Evolutionary conservation across 1,140 invertebrate species (phyloP).

Genomic region (Hypsibius dujardini): DNA sequence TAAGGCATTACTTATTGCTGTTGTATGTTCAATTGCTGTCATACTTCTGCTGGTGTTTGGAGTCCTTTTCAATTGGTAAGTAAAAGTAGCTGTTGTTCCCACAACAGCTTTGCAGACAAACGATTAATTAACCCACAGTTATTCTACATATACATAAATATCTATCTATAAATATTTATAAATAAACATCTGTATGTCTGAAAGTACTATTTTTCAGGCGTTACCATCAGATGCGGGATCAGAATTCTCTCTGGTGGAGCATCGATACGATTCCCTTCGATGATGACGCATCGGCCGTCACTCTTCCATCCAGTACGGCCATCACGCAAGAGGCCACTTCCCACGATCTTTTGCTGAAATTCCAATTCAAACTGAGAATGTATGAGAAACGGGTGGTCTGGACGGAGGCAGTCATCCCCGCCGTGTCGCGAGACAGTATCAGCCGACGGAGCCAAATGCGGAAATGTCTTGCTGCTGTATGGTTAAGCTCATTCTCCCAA

Average conservation of each 20-base stretch:
- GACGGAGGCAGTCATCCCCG: not conserved
- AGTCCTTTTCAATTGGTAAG: too few relatives aligned
- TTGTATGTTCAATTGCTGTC: too few relatives aligned
- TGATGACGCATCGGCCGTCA: not conserved
- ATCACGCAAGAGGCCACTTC: not conserved
- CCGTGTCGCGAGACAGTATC: not conserved
- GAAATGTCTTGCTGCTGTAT: not conserved
- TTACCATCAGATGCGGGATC: not conserved
- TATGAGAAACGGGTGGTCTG: not conserved
- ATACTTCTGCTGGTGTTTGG: too few relatives aligned
- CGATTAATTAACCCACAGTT: too few relatives aligned
- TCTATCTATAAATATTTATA: too few relatives aligned
- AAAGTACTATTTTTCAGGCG: too few relatives aligned
- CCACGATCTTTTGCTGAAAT: slow-evolving; percentile 5
- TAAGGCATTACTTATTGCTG: too few relatives aligned
- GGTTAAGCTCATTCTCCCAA: not conserved
- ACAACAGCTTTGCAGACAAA: too few relatives aligned
- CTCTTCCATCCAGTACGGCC: not conserved
- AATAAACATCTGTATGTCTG: too few relatives aligned
- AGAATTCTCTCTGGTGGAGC: not conserved
- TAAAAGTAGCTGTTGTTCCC: too few relatives aligned
- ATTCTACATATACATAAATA: too few relatives aligned
- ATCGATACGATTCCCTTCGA: not conserved
- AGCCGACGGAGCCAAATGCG: not conserved
- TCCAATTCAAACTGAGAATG: not conserved